These are phyloP conservation scores for Dermatemys mawii DNA, from an alignment of 2,113 vertebrate species.

Conservation along the genomic window DNA sequence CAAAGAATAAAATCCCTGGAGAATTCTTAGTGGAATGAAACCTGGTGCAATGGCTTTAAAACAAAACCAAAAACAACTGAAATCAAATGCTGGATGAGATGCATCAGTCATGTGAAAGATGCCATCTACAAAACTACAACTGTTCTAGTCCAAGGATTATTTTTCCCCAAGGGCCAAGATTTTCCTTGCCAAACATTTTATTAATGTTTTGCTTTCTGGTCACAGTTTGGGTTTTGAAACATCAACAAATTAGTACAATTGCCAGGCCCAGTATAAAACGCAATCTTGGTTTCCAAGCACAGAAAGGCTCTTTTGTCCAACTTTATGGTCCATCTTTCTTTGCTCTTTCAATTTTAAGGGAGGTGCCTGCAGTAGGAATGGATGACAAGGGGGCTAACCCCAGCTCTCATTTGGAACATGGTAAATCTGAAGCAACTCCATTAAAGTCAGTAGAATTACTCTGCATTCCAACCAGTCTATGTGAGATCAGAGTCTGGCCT, in stretches of 20 bases:
- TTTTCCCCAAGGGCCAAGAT: background rate
- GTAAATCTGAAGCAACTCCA: background rate
- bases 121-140: background rate
- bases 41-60: background rate
- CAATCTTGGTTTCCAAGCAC: background rate
- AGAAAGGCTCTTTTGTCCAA: background rate
- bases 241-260: background rate
- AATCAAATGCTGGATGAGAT: background rate
- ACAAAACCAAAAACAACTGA: background rate
- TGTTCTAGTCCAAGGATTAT: background rate
- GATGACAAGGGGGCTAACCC: background rate
- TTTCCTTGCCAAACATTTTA: background rate
- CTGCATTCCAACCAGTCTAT: background rate
- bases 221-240: background rate
- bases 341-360: background rate
- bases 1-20: rapidly evolving
- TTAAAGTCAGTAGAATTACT: background rate
- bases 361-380: background rate
- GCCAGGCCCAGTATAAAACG: background rate
- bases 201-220: background rate
- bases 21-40: background rate
- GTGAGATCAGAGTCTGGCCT: background rate
- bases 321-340: background rate
- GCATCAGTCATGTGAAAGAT: background rate
- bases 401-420: background rate